These are phyloP conservation scores for Plagiodera versicolora DNA, from an alignment of 2,888 invertebrate genomes.

Conservation along the genomic window DNA sequence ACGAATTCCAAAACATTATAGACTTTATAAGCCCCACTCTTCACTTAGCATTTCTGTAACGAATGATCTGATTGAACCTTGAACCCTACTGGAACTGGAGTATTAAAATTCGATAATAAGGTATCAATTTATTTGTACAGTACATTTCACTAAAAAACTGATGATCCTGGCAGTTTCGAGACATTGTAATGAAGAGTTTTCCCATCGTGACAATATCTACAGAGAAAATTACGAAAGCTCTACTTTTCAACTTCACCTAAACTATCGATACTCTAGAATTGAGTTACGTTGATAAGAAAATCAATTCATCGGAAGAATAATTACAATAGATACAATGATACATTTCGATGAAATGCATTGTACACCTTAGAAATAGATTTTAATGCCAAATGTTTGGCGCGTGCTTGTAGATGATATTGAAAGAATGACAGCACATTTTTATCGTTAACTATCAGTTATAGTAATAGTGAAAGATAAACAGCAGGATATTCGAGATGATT, in stretches of 20 bases:
- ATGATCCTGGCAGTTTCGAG: background rate
- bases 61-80: constrained; percentile 56
- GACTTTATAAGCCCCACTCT: constrained; percentile 53
- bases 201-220: background rate
- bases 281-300: too few species aligned
- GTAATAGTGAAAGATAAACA: background rate
- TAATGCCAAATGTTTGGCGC: background rate
- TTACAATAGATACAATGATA: too few species aligned
- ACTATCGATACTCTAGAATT: too few species aligned
- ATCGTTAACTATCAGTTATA: background rate
- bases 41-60: constrained; percentile 51
- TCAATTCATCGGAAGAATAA: too few species aligned
- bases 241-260: too few species aligned
- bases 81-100: constrained; percentile 54
- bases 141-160: background rate
- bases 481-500: background rate
- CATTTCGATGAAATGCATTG: background rate
- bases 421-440: background rate
- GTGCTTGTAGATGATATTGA: background rate
- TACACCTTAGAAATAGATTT: background rate
- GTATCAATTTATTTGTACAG: background rate
- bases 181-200: too few species aligned
- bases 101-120: constrained; percentile 28
- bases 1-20: constrained; percentile 50
- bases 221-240: background rate